Base-by-base conservation (phyloP, 2,113 vertebrate species). In the Heterotis niloticus region DNA sequence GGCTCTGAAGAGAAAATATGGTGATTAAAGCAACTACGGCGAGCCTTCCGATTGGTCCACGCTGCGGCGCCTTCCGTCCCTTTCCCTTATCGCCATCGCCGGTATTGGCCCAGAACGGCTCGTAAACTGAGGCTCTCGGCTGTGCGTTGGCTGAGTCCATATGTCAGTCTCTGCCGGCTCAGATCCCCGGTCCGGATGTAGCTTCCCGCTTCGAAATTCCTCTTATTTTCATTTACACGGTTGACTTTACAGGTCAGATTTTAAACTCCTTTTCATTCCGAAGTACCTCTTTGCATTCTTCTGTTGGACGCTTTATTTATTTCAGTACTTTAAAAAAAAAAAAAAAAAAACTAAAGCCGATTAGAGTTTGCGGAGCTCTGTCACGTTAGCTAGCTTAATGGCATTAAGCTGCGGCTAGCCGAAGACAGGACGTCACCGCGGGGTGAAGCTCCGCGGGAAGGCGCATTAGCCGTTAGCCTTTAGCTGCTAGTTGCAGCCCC, bases 181-280 rank as follows among this genome's bases (percentile, higher is more conserved):
- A 54, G 26, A 54, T 51, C 44, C n/a, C 54, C 34, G 34, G 34
- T 74, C 71, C 71, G 71, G 71, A 74, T 74, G 71, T 74, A 57
- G 71, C 54, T 57, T 5, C 26, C 71, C 23, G 23, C 57, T 23
- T 54, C 71, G 20, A 26, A 74, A 74, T n/a, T 59, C 57, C 26
- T 26, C 24, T 26, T 74, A 16, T n/a, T 59, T 74, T 16, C 51
- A 57, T 74, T 28, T 74, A 16, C 26, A 18, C 14, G 54, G 26
- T 59, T 28, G n/a, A 57, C n/a, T 44, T 18, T 54, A 26, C 71
- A 13, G 34, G 23, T 56, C 23, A 26, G 71, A 56, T 74, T 51
- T 59, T 74, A 57, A 2, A 5, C 16, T 51, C 10, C 34, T 17
- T 57, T 57, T n/a, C 1, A 54, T 2, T 10, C 26, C 17, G 52